A percentile compares a stretch with the other conserved stretches of the same genome.
These are phyloP conservation scores for Drosophila rubida DNA, from an alignment of 2,888 invertebrate species.

Conservation along the genomic window DNA sequence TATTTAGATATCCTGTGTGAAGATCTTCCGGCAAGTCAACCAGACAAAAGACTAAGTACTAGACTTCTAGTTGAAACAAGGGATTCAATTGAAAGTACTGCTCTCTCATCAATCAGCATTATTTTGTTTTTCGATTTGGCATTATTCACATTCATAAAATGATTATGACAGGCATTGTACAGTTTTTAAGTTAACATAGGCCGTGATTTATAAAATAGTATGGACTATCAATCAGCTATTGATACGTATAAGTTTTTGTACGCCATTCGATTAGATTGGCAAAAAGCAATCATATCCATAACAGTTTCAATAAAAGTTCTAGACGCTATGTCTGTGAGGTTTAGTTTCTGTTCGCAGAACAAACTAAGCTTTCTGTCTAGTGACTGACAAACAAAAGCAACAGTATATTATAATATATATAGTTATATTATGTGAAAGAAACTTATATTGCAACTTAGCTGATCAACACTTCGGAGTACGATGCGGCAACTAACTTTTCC, in stretches of 20 bases:
- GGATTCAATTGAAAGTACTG: neutral
- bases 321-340: neutral
- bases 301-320: neutral
- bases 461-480: no score
- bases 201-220: neutral
- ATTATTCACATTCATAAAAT: neutral
- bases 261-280: neutral
- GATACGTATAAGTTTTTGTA: neutral
- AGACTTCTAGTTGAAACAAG: neutral
- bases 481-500: no score
- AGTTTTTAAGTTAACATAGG: neutral
- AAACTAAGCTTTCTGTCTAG: neutral
- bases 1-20: neutral
- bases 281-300: neutral
- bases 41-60: neutral
- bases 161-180: neutral
- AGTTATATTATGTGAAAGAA: no score
- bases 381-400: no score
- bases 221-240: neutral
- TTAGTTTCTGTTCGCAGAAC: neutral
- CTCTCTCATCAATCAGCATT: neutral
- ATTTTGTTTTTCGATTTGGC: neutral
- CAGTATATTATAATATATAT: no score
- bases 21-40: neutral
- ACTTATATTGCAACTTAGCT: no score